These are phyloP conservation scores for Oceanodroma leucorhoa DNA, from an alignment of 2,797 vertebrate species.

Conservation along the genomic window DNA sequence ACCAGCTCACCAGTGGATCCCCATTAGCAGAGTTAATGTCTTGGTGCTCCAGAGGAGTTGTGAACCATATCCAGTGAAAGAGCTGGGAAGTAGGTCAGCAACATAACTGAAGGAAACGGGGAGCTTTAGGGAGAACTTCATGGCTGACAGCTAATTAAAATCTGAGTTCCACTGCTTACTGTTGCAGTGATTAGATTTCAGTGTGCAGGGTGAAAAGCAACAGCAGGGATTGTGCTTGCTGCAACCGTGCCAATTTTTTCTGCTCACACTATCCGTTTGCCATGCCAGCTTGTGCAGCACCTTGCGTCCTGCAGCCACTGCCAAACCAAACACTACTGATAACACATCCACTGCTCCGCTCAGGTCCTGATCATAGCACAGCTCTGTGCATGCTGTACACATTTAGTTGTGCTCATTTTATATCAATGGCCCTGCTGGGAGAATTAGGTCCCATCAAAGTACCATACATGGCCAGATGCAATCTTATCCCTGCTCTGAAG, in stretches of 20 bases:
- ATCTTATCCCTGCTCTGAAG: not conserved
- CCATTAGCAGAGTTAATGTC: not conserved
- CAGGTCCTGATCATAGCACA: not conserved
- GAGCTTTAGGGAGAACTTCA: conserved; percentile 21
- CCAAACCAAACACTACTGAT: not conserved
- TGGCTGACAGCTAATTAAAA: conserved; percentile 24
- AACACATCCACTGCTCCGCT: not conserved
- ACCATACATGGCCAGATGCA: not conserved
- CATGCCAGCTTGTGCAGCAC: not conserved
- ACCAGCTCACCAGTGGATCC: not conserved
- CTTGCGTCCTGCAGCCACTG: not conserved
- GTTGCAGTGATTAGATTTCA: not conserved
- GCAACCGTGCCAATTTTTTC: not conserved
- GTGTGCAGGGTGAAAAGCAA: not conserved
- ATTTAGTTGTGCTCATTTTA: not conserved
- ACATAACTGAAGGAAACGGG: not conserved
- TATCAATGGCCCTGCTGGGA: not conserved
- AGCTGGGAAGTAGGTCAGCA: conserved; percentile 42
- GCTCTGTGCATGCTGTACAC: not conserved
- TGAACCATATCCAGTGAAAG: not conserved
- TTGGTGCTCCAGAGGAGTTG: not conserved
- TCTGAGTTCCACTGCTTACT: not conserved
- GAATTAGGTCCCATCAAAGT: not conserved
- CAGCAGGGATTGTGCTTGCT: not conserved
- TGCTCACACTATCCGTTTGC: not conserved